phyloP scores from a whole-genome alignment of 92 coral and sea anemone genomes.

The Actinernus sp. region DNA sequence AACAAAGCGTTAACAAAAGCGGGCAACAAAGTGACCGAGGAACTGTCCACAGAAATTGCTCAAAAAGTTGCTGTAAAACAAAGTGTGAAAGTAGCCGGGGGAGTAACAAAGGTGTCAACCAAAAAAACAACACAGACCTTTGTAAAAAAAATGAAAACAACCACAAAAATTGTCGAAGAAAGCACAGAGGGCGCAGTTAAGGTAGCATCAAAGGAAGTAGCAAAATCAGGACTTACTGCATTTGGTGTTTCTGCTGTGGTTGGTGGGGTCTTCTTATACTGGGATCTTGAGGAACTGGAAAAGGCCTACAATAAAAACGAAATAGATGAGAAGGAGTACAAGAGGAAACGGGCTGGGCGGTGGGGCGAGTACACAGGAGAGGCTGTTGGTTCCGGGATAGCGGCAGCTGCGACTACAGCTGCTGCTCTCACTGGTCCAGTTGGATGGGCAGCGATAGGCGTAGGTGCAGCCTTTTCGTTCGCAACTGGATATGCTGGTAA shows the following conservation, averaged over 20 bases:
- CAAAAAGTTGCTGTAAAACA: not conserved
- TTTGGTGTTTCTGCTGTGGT: constrained; percentile 19
- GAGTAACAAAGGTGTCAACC: not conserved
- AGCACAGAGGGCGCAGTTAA: not conserved
- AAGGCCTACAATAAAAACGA: not conserved
- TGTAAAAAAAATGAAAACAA: not conserved
- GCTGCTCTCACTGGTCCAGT: constrained; percentile 32
- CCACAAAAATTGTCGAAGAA: not conserved
- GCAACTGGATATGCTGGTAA: too few relatives aligned
- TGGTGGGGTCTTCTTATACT: constrained; percentile 21
- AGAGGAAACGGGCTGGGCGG: not conserved
- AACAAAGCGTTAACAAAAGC: not conserved
- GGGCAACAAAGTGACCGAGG: not conserved
- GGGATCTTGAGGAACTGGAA: not conserved
- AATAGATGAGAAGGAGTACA: not conserved
- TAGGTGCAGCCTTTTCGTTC: constrained; percentile 7
- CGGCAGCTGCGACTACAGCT: constrained; percentile 2
- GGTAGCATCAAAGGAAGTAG: constrained; percentile 4
- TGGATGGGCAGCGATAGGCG: constrained; percentile 29
- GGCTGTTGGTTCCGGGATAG: constrained; percentile 2
- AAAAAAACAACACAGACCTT: not conserved
- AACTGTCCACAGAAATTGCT: not conserved
- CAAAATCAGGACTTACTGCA: constrained; percentile 7
- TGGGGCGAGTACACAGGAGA: constrained; percentile 21
- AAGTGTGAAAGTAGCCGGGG: not conserved